Conservation (phyloP, 2,888 invertebrate species). For the Steinernema carpocapsae region DNA sequence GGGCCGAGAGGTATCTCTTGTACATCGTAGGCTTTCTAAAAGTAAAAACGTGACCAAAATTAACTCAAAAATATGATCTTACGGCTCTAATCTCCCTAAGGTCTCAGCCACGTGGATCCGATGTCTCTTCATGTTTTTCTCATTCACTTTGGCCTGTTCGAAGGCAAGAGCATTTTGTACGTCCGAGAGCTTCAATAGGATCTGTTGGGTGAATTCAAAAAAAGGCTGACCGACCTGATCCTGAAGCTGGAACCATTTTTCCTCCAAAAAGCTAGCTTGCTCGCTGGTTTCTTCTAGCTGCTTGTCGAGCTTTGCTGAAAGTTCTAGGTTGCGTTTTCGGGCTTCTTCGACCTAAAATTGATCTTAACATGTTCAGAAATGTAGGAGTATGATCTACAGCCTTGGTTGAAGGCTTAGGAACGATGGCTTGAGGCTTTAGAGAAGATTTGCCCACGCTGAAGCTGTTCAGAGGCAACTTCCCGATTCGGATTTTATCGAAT, state of each 20-base stretch:
- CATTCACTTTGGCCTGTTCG: neutral
- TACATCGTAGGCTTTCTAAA: slow-evolving; percentile 16
- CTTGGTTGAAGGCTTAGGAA: neutral
- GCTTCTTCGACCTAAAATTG: neutral
- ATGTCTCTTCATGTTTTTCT: neutral
- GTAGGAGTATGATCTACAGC: neutral
- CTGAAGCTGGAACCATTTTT: neutral
- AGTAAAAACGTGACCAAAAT: neutral
- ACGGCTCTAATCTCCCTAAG: neutral
- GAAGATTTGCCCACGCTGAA: neutral
- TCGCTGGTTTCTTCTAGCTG: neutral
- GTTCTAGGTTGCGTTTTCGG: neutral
- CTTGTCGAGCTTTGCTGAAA: neutral
- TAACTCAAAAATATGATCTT: neutral
- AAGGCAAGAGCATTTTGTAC: slow-evolving; percentile 5
- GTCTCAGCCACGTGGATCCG: slow-evolving; percentile 7
- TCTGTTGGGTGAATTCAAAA: neutral
- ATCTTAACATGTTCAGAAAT: neutral
- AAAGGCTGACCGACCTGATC: neutral
- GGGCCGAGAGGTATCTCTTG: slow-evolving; percentile 6
- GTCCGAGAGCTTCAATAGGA: neutral
- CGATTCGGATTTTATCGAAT: slow-evolving; percentile 15
- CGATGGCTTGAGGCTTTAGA: neutral
- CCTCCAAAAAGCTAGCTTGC: neutral
- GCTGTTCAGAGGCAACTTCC: neutral